These are phyloP conservation scores for Antennarius striatus DNA, from an alignment of 2,113 vertebrate genomes.

Conservation along the genomic window DNA sequence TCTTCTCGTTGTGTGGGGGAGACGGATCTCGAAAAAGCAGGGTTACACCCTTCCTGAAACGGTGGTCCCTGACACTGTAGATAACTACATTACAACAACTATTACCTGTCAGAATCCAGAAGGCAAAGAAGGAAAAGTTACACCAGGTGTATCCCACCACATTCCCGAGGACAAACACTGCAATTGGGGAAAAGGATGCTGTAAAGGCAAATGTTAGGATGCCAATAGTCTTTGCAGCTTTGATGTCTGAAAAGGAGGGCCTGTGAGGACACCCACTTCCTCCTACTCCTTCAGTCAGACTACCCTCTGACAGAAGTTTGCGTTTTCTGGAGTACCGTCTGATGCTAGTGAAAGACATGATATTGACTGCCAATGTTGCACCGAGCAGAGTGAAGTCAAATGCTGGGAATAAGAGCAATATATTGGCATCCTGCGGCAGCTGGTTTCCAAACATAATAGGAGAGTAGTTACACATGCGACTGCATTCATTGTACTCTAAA, in stretches of 20 bases:
- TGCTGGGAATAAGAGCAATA: conserved; percentile 82
- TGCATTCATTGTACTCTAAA: conserved; percentile 84
- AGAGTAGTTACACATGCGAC: conserved; percentile 85
- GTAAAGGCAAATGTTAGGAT: conserved; percentile 84
- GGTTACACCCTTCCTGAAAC: conserved; percentile 82
- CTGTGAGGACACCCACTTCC: conserved; percentile 68
- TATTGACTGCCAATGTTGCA: conserved; percentile 79
- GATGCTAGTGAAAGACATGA: conserved; percentile 82
- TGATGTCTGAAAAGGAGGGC: conserved; percentile 85
- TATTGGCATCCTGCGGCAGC: conserved; percentile 66
- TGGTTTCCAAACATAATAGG: conserved; percentile 56
- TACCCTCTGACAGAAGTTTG: conserved; percentile 78
- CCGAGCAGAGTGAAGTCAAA: conserved; percentile 83
- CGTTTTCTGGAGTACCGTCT: conserved; percentile 77
- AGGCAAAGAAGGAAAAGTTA: conserved; percentile 86
- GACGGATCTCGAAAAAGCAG: conserved; percentile 77
- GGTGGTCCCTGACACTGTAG: conserved; percentile 83
- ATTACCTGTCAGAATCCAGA: conserved; percentile 86
- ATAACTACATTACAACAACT: conserved; percentile 88
- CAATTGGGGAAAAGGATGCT: conserved; percentile 83
- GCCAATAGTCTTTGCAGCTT: conserved; percentile 85
- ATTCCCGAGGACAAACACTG: conserved; percentile 83
- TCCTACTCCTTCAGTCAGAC: conserved; percentile 45
- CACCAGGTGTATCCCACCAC: conserved; percentile 85
- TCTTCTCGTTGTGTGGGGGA: conserved; percentile 67